Conservation (phyloP, 2,888 invertebrate genomes). For the Agriopis marginaria region DNA sequence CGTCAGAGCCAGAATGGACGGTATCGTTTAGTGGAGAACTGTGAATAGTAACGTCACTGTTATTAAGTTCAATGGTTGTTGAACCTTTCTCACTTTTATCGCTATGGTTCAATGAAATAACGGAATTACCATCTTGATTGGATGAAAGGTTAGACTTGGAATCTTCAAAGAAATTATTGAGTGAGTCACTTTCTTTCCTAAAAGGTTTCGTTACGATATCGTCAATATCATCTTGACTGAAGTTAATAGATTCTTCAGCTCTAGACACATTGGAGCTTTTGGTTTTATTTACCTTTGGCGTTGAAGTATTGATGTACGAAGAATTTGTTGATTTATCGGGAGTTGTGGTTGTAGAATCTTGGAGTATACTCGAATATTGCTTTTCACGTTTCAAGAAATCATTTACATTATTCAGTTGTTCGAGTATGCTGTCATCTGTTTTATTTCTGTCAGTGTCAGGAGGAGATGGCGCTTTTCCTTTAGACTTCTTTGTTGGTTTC, state of each 20-base stretch:
- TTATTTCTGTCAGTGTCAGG: conserved; percentile 85
- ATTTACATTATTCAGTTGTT: conserved; percentile 73
- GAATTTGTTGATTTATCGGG: conserved; percentile 56
- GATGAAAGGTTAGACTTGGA: conserved; percentile 81
- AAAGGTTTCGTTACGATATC: conserved; percentile 83
- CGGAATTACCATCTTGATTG: conserved; percentile 77
- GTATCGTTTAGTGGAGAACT: conserved; percentile 88
- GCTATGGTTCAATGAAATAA: conserved; percentile 78
- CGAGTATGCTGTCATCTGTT: conserved; percentile 80
- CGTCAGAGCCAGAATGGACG: conserved; percentile 72
- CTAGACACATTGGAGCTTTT: conserved; percentile 63
- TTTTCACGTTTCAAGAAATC: conserved; percentile 79
- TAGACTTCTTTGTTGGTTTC: conserved; percentile 86
- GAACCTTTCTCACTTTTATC: conserved; percentile 83
- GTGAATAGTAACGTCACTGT: conserved; percentile 91
- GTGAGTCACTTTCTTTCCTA: conserved; percentile 79
- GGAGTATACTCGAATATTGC: conserved; percentile 73
- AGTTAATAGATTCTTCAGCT: conserved; percentile 77
- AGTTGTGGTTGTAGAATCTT: conserved; percentile 58
- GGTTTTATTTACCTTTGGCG: conserved; percentile 78
- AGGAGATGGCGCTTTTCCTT: conserved; percentile 91
- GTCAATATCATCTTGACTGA: conserved; percentile 83
- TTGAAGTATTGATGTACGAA: conserved; percentile 78
- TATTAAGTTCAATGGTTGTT: conserved; percentile 91
- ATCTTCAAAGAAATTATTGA: conserved; percentile 80